Percentiles rank a stretch among this genome's conserved stretches.
Conservation (phyloP, 2,113 vertebrate genomes). For the Leiothrix lutea region DNA sequence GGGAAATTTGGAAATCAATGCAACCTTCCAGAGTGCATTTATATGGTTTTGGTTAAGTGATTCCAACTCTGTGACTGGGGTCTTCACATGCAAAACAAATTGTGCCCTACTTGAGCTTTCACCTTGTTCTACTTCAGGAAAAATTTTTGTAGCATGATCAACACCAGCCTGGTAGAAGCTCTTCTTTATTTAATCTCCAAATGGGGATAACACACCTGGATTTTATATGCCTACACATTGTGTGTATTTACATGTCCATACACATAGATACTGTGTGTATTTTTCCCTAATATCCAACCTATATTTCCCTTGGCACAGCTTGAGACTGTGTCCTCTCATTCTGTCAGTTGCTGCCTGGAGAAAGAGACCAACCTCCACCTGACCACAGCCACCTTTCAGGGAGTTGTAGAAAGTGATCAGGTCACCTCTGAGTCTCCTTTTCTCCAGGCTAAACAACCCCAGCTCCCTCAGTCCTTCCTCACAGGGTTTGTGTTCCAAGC, state of each 20-base stretch:
- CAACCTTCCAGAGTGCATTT: neutral
- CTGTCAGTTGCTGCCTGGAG: no score
- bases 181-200: neutral
- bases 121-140: neutral
- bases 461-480: neutral
- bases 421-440: no score
- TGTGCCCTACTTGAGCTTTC: neutral
- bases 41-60: neutral
- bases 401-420: no score
- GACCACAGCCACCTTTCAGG: no score
- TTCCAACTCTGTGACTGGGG: neutral
- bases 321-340: no score
- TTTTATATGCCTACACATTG: neutral
- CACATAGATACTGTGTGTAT: neutral
- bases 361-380: no score
- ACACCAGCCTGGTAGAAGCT: neutral
- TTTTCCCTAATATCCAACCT: neutral
- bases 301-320: no score
- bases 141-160: neutral
- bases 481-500: no score
- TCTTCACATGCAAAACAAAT: neutral
- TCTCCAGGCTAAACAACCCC: no score
- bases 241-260: neutral
- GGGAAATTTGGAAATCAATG: neutral
- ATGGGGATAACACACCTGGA: neutral